Conservation (phyloP, 2,888 invertebrate species). For the Esperia sulphurella region DNA sequence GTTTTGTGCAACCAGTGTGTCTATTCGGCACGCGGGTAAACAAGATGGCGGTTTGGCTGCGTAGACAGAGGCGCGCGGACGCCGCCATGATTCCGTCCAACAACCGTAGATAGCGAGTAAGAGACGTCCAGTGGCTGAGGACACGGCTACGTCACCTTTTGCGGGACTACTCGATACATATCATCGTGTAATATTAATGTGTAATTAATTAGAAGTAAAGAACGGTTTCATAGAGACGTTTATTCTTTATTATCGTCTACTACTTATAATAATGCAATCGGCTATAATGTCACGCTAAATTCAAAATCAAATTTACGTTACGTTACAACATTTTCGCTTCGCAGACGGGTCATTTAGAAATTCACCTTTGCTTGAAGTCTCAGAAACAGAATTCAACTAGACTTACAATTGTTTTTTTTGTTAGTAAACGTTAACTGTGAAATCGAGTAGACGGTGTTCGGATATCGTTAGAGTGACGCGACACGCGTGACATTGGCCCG, state of each 20-base stretch:
- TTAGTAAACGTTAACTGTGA: conserved; percentile 63
- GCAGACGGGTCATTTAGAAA: conserved; percentile 6
- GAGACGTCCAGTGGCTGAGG: conserved; percentile 79
- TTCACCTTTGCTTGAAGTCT: conserved; percentile 35
- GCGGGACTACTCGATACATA: conserved; percentile 86
- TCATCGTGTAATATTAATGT: conserved; percentile 83
- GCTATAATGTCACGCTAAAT: conserved; percentile 71
- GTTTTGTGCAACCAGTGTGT: conserved; percentile 19
- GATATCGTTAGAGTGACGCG: conserved; percentile 37
- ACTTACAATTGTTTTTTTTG: conserved; percentile 38
- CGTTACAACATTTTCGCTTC: conserved; percentile 29
- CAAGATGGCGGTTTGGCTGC: conserved; percentile 22
- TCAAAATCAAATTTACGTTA: conserved; percentile 43
- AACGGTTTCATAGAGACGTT: conserved; percentile 79
- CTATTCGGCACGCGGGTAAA: conserved; percentile 1
- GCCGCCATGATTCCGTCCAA: conserved; percentile 80
- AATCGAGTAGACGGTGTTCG: conserved; percentile 60
- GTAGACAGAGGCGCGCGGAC: conserved; percentile 45
- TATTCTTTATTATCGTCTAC: conserved; percentile 76
- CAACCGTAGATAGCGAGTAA: conserved; percentile 79
- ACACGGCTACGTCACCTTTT: conserved; percentile 78
- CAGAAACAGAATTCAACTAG: too few species aligned
- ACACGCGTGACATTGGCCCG: conserved; percentile 73
- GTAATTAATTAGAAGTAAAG: conserved; percentile 78
- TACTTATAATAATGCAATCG: conserved; percentile 70